Percentiles rank a stretch among this genome's conserved stretches.
Conservation (phyloP, 2,797 vertebrate genomes). For the Morus bassanus region DNA sequence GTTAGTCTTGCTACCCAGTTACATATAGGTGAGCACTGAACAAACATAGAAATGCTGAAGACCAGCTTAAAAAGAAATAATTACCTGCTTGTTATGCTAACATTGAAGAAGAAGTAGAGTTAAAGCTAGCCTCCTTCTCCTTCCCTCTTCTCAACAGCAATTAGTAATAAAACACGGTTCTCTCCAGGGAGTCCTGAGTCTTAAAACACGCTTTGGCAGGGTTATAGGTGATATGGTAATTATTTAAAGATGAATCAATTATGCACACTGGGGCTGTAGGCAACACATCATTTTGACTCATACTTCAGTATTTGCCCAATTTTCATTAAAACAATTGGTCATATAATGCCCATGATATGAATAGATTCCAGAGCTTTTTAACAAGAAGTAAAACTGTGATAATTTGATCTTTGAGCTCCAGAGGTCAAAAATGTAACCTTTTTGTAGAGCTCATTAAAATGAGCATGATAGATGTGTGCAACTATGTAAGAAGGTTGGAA, state of each 20-base stretch:
- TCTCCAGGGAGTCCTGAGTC: constrained; percentile 7
- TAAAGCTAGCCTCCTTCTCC: not conserved
- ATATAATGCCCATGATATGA: not conserved
- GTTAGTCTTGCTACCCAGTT: not conserved
- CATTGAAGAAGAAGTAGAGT: not conserved
- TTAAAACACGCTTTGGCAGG: constrained; percentile 30
- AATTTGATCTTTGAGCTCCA: constrained; percentile 46
- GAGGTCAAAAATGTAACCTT: constrained; percentile 36
- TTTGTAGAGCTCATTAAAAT: constrained; percentile 60
- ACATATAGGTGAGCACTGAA: not conserved
- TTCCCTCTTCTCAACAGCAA: constrained; percentile 11
- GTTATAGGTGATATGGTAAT: constrained; percentile 59
- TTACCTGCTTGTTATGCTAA: not conserved
- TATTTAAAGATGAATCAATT: constrained; percentile 57
- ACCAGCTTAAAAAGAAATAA: not conserved
- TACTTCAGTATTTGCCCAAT: constrained; percentile 7
- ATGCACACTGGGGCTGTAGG: constrained; percentile 11
- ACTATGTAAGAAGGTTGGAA: not conserved
- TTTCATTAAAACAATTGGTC: constrained; percentile 41
- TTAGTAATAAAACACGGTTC: not conserved
- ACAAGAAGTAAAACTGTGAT: constrained; percentile 26
- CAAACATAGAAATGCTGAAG: not conserved
- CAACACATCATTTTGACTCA: constrained; percentile 32
- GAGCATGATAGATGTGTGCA: constrained; percentile 1
- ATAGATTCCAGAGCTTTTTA: constrained; percentile 31